Conservation (phyloP, 2,888 invertebrate species). For the Nephrocerus scutellatus region DNA sequence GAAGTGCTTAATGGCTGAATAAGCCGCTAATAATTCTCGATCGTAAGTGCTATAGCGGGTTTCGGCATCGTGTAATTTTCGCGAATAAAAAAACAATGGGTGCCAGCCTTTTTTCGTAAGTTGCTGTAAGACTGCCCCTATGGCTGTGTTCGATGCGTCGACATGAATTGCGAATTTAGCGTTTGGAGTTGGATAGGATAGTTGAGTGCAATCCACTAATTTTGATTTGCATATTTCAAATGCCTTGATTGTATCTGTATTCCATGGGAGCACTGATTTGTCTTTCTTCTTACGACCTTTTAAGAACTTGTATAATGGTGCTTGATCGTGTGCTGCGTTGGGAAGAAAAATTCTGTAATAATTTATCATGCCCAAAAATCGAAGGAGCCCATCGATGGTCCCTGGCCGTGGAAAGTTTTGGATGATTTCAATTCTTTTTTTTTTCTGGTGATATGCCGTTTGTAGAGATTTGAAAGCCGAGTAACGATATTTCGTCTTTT, state of each 20-base stretch:
- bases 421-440: slow-evolving; percentile 5
- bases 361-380: slow-evolving; percentile 24
- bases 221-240: slow-evolving; percentile 16
- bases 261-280: slow-evolving; percentile 13
- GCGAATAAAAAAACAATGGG: too few species aligned
- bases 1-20: too few species aligned
- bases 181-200: slow-evolving; percentile 10
- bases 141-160: slow-evolving; percentile 14
- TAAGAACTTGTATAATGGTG: slow-evolving; percentile 10
- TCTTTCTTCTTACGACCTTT: slow-evolving; percentile 20
- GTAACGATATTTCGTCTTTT: slow-evolving; percentile 7
- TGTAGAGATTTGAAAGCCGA: slow-evolving; percentile 16
- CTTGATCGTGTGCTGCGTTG: slow-evolving; percentile 12
- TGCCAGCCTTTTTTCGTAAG: too few species aligned
- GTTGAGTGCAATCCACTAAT: slow-evolving; percentile 11
- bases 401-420: too few species aligned
- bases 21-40: too few species aligned
- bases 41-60: too few species aligned
- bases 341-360: slow-evolving; percentile 22
- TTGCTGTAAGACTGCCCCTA: slow-evolving; percentile 20
- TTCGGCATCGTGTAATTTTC: too few species aligned
- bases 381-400: slow-evolving; percentile 17
- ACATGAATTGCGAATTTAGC: slow-evolving; percentile 7
- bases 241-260: slow-evolving; percentile 6
- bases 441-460: too few species aligned